Evolutionary conservation across 2,113 vertebrate species (phyloP), one percentile per base, ranked within the genome.

Genomic region (Ictalurus punctatus): DNA sequence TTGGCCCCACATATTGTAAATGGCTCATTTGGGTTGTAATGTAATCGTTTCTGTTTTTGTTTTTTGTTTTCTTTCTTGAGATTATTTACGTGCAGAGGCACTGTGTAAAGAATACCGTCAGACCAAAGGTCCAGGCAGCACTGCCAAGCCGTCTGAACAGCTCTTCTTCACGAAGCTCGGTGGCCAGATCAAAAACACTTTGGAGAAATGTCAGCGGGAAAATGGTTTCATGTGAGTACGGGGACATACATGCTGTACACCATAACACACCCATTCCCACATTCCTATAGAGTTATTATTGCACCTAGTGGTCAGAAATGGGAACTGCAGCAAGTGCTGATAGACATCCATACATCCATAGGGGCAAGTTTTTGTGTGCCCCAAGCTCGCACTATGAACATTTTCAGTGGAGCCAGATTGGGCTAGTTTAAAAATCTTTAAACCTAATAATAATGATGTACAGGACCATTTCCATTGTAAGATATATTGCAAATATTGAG

Each of bases 81-180:
- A 95, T 91, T 99, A 98, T 93, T 92, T 96, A n/a, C 96, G 96
- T 65, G 97, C 98, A 0, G 98, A 99, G 94, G 94, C 94, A 0
- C 91, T 99, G 89, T 99, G 98, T 94, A 99, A 99, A 95, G 98
- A 99, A 90, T 99, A 99, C 27, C 97, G 98, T 89, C 97, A 99
- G 94, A 99, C 97, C 91, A 99, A 98, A 95, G 98, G 98, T 0
- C 98, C 98, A 0, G 98, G 98, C 21, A 96, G 96, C 90, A 99
- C 98, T 1, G 98, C 96, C 83, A 99, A 98, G 91, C 98, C 98
- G 4, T 99, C 98, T 0, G 97, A 97, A 88, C 98, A 99, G 93
- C 94, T 99, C 86, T 99, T 99, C 96, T 99, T 99, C 85, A 95
- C 94, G 92, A 99, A 99, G 89, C 95, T 99, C 54, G 98, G 98